Conservation (phyloP, 2,113 vertebrate species). For the Salvator merianae region DNA sequence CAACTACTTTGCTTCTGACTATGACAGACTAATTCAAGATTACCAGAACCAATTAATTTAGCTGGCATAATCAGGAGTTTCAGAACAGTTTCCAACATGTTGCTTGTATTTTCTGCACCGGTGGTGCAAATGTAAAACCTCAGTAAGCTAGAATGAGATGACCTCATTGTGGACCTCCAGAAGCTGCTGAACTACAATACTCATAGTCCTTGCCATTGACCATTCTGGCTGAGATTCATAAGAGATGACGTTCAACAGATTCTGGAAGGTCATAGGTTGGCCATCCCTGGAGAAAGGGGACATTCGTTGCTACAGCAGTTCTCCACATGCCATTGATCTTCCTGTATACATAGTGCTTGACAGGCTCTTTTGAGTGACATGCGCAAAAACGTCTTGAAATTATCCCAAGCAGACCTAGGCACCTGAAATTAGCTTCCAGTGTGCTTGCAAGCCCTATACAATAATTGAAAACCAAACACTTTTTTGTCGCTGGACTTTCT, state of each 20-base stretch:
- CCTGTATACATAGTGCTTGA: not conserved
- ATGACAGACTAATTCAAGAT: not conserved
- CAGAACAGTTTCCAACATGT: not conserved
- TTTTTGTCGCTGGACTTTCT: not conserved
- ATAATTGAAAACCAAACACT: not conserved
- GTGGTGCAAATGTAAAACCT: not conserved
- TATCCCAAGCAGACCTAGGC: not conserved
- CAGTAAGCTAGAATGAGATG: not conserved
- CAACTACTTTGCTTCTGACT: not conserved
- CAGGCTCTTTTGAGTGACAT: not conserved
- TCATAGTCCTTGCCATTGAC: too few relatives aligned
- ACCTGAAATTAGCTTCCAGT: not conserved
- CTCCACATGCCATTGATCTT: not conserved
- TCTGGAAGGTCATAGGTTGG: too few relatives aligned
- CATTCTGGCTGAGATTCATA: too few relatives aligned
- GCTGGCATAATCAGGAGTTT: not conserved
- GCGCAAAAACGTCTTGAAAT: not conserved
- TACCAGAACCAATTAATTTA: not conserved
- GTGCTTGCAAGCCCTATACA: not conserved
- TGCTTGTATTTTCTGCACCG: not conserved
- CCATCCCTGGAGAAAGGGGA: too few relatives aligned
- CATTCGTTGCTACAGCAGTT: not conserved
- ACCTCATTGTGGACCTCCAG: too few relatives aligned
- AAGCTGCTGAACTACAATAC: too few relatives aligned
- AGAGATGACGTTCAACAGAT: too few relatives aligned